Percentiles rank a stretch among this genome's conserved stretches.
These are phyloP conservation scores for Oryzias melastigma DNA, from an alignment of 2,113 vertebrate species.

Conservation along the genomic window DNA sequence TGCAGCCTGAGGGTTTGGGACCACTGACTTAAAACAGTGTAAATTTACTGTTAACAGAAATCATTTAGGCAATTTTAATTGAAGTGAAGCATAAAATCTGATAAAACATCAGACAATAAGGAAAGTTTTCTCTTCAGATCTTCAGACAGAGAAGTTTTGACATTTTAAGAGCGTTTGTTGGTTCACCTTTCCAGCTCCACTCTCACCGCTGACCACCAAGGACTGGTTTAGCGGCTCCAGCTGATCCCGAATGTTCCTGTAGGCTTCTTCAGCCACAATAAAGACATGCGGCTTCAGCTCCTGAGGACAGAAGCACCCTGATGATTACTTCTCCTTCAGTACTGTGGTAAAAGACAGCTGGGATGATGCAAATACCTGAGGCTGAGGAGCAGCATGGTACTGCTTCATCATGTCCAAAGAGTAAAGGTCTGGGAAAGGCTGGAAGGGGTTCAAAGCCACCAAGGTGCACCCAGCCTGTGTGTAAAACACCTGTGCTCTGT, in stretches of 20 bases:
- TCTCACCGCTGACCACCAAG: constrained; percentile 95
- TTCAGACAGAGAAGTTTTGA: too few species aligned
- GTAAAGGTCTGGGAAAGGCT: constrained; percentile 85
- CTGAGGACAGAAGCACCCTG: constrained; percentile 62
- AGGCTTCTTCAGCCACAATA: constrained; percentile 90
- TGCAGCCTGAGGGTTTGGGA: too few species aligned
- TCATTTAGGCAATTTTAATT: too few species aligned
- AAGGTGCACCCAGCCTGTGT: constrained; percentile 95
- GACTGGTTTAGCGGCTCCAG: constrained; percentile 89
- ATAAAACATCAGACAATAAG: too few species aligned
- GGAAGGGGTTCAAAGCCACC: constrained; percentile 95
- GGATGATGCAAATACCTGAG: constrained; percentile 81
- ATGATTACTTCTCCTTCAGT: constrained; percentile 9
- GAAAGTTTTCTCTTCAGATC: too few species aligned
- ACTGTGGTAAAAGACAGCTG: background rate
- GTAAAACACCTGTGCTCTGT: constrained; percentile 84
- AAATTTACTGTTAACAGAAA: too few species aligned
- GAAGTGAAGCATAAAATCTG: too few species aligned
- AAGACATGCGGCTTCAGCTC: constrained; percentile 94
- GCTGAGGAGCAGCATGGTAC: constrained; percentile 84
- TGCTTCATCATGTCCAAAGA: constrained; percentile 87
- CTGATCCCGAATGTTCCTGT: constrained; percentile 89
- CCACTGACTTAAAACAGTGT: too few species aligned
- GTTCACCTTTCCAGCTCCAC: constrained; percentile 94
- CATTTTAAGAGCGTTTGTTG: background rate